phyloP scores from a whole-genome alignment of 2,888 invertebrate species.

The Chalcis sispes region DNA sequence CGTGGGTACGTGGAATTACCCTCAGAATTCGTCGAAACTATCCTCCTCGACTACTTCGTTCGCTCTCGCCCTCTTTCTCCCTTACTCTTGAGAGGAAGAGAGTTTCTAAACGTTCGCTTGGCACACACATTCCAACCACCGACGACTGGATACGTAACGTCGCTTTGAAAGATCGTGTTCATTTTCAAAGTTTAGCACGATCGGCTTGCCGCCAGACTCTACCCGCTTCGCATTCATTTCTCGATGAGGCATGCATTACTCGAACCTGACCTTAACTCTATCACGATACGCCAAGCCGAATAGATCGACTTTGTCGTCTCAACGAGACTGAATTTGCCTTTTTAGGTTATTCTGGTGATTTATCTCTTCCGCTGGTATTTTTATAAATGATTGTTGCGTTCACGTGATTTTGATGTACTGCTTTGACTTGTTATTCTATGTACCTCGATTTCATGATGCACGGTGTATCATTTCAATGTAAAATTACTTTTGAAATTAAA shows the following conservation, averaged over 20 bases:
- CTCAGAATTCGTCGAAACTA: conserved; percentile 34
- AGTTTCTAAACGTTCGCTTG: conserved; percentile 22
- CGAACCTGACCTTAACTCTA: conserved; percentile 14
- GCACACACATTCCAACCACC: conserved; percentile 3
- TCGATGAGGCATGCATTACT: too few relatives aligned
- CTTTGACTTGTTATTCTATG: too few relatives aligned
- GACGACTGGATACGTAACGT: neutral
- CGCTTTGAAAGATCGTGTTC: conserved; percentile 26
- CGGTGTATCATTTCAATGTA: too few relatives aligned
- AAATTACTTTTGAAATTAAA: too few relatives aligned
- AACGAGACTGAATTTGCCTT: conserved; percentile 37
- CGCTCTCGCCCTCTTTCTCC: neutral
- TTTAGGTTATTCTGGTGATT: conserved; percentile 40
- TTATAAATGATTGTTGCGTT: too few relatives aligned
- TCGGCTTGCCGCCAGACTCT: neutral
- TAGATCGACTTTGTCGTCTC: neutral
- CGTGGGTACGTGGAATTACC: conserved; percentile 2
- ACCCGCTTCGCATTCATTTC: neutral
- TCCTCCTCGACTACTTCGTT: neutral
- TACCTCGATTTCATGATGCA: too few relatives aligned
- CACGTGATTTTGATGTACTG: too few relatives aligned
- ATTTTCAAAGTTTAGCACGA: conserved; percentile 20
- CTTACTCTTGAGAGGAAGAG: too few relatives aligned
- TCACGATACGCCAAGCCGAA: neutral
- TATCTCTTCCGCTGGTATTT: conserved; percentile 21